A percentile compares a stretch with the other conserved stretches of the same genome.
Evolutionary conservation across 2,797 vertebrate genomes (phyloP).

Genomic region (Staurois parvus): DNA sequence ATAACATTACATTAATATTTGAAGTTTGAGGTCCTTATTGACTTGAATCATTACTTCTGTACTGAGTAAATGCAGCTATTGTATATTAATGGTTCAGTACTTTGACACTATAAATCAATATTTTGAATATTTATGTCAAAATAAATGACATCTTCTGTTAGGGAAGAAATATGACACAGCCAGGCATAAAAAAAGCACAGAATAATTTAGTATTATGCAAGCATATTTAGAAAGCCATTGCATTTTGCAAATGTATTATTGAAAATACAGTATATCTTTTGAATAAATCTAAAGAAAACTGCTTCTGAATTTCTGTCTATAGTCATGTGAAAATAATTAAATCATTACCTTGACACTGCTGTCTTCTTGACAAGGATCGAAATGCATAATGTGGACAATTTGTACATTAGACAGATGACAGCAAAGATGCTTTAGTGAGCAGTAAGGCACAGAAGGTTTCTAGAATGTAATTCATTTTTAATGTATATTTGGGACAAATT

Average conservation of each 20-base stretch:
- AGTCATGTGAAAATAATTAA: slow-evolving; percentile 15
- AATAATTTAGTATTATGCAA: slow-evolving; percentile 26
- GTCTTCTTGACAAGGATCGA: slow-evolving; percentile 20
- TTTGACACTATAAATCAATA: slow-evolving; percentile 58
- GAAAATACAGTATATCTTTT: slow-evolving; percentile 14
- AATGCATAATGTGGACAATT: slow-evolving; percentile 26
- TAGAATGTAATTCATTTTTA: background rate
- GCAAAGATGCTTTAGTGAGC: background rate
- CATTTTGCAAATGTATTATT: slow-evolving; percentile 14
- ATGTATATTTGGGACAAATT: too few relatives aligned
- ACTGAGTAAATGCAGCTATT: slow-evolving; percentile 44
- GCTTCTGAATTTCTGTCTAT: background rate
- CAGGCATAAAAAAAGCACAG: slow-evolving; percentile 24
- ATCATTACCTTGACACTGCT: slow-evolving; percentile 4
- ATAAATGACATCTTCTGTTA: slow-evolving; percentile 56
- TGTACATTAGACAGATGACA: background rate
- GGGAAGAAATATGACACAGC: slow-evolving; percentile 44
- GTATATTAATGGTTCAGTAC: slow-evolving; percentile 55
- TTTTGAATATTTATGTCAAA: slow-evolving; percentile 52
- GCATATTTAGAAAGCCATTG: background rate
- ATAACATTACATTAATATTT: background rate
- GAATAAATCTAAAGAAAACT: slow-evolving; percentile 18
- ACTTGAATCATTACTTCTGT: slow-evolving; percentile 50
- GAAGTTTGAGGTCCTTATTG: slow-evolving; percentile 40
- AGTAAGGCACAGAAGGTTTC: background rate